Conservation (phyloP, 2,888 invertebrate species). For the Aporophyla nigra region DNA sequence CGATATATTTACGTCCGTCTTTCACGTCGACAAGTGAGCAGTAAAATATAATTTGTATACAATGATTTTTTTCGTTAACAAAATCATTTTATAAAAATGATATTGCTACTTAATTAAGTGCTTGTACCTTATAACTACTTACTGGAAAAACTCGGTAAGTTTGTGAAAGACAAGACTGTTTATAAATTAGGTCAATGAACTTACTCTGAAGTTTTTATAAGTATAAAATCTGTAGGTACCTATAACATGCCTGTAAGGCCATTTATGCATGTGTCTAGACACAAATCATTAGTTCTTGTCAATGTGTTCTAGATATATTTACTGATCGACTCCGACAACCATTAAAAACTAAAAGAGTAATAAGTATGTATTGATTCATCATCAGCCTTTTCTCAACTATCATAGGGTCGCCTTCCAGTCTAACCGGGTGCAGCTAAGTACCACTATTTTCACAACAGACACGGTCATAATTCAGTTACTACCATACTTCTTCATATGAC, state of each 20-base stretch:
- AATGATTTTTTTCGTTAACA: not conserved
- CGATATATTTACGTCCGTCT: no score
- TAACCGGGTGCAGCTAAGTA: no score
- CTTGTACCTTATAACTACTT: not conserved
- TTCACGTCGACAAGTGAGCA: no score
- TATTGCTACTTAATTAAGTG: not conserved
- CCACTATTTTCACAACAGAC: no score
- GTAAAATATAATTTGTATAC: not conserved
- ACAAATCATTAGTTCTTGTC: constrained; percentile 25
- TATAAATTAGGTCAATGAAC: constrained; percentile 15
- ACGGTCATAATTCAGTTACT: no score
- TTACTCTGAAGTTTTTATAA: not conserved
- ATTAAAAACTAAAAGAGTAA: not conserved
- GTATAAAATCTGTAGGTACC: not conserved
- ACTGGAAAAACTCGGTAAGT: not conserved
- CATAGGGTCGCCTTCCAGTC: no score
- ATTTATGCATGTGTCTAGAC: constrained; percentile 12
- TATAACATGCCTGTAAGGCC: not conserved
- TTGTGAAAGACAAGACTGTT: not conserved
- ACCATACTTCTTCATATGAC: no score
- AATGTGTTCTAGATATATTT: constrained; percentile 19
- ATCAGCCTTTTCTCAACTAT: no score
- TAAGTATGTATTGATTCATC: not conserved
- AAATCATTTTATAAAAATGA: no score
- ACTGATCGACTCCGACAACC: constrained; percentile 6